Evolutionary conservation across 1,140 invertebrate genomes (phyloP).

Genomic region (Linepithema humile): DNA sequence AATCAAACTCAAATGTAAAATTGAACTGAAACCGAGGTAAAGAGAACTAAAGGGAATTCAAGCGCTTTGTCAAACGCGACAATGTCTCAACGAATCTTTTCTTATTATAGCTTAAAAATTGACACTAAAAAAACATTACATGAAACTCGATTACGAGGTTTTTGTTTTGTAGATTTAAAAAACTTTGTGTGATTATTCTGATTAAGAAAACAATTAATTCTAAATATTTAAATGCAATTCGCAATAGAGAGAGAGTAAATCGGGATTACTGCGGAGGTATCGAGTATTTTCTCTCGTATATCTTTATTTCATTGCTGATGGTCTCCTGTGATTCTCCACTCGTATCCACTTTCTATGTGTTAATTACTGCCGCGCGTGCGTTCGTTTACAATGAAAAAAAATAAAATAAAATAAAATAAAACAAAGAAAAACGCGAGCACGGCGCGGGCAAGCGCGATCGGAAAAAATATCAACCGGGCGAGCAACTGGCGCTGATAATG

Average conservation of each 20-base stretch:
- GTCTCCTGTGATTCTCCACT: constrained; percentile 13
- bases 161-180: constrained; percentile 2
- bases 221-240: neutral
- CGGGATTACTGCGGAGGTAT: constrained; percentile 2
- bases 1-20: neutral
- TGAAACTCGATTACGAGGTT: neutral
- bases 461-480: constrained; percentile 48
- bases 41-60: neutral
- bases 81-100: neutral
- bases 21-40: no score
- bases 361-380: constrained; percentile 39
- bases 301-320: constrained; percentile 38
- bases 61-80: neutral
- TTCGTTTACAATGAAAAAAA: constrained; percentile 39
- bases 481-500: constrained; percentile 30
- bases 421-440: constrained; percentile 15
- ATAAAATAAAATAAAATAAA: constrained; percentile 24
- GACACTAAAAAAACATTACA: neutral
- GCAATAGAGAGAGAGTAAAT: neutral
- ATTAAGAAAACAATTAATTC: neutral
- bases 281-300: constrained; percentile 18
- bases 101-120: neutral
- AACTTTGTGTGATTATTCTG: neutral
- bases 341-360: constrained; percentile 42
- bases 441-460: constrained; percentile 16